A percentile compares a stretch with the other conserved stretches of the same genome.
Conservation (phyloP, 2,797 vertebrate genomes). For the Natrix natrix region DNA sequence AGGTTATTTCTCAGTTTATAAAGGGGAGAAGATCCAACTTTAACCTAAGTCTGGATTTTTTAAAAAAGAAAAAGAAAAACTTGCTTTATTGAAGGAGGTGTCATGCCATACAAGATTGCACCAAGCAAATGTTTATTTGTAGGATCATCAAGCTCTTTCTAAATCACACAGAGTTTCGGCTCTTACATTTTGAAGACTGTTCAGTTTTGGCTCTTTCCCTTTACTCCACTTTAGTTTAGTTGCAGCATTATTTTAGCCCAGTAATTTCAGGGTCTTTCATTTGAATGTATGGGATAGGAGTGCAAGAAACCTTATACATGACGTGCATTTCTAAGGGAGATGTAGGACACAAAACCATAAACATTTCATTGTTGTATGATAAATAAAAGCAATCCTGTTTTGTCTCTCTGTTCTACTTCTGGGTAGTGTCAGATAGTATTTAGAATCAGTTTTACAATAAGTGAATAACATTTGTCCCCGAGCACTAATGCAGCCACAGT, state of each 20-base stretch:
- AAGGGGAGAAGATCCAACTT: constrained; percentile 20
- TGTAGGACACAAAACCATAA: background rate
- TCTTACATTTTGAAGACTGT: background rate
- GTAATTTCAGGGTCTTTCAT: background rate
- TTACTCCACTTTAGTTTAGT: background rate
- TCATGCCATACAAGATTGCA: background rate
- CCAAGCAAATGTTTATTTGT: background rate
- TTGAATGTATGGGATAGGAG: background rate
- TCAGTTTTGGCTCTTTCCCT: background rate
- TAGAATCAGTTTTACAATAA: background rate
- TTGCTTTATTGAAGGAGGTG: background rate
- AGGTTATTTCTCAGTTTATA: constrained; percentile 26
- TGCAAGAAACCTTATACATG: background rate
- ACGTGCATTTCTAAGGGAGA: rapidly evolving
- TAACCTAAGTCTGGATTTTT: background rate
- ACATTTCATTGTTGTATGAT: rapidly evolving
- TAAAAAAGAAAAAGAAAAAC: background rate
- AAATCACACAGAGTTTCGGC: background rate
- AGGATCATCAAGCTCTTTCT: background rate
- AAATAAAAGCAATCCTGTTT: background rate
- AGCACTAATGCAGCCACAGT: background rate
- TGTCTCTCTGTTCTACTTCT: rapidly evolving
- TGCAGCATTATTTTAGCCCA: background rate
- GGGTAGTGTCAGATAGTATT: background rate
- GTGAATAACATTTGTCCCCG: background rate